Evolutionary conservation across 2,797 vertebrate species (phyloP), one percentile per base, ranked within the genome.

Genomic region (Enteromius mattozi): DNA sequence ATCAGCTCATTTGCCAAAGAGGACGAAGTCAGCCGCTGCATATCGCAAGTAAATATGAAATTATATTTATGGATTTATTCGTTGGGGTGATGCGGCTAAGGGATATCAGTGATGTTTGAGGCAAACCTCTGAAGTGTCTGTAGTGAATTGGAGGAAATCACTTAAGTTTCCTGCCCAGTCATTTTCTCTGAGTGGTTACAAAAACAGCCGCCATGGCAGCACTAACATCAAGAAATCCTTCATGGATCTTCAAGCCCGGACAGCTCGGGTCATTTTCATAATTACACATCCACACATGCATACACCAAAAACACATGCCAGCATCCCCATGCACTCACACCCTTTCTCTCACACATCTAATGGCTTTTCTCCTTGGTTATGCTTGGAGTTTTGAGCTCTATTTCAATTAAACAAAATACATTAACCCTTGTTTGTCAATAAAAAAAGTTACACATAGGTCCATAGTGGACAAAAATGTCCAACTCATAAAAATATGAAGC

Each of bases 61-160:
- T 90, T 91, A 90, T 90, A 90, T 92, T 92, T 89, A 86, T 88
- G 82, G 78, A 88, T 87, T 88, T 90, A 92, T 91, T 83, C 75
- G 65, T 69, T 27, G 80, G 66, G 80, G 84, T 84, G 80, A 74
- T 87, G 68, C 59, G 81, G 81, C 74, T 30, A 61, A 81, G 77
- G 80, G 70, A 78, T 77, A 71, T 74, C 83, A 81, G 65, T 66
- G 82, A 88, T 89, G 40, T 54, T 47, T 65, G 56, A 88, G 40
- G 71, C 40, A 24, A 66, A 24, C 24, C 86, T 82, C 76, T 86
- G 76, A 87, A 82, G 80, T 84, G 70, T 76, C 84, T 87, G 88
- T 69, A 37, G 70, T 65, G 63, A 74, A 88, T 84, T 84, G 72
- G 69, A 85, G 70, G 54, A 78, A 91, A 86, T 78, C 40, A 86